phyloP scores from a whole-genome alignment of 1,140 invertebrate genomes.

The Hylyphantes graminicola region DNA sequence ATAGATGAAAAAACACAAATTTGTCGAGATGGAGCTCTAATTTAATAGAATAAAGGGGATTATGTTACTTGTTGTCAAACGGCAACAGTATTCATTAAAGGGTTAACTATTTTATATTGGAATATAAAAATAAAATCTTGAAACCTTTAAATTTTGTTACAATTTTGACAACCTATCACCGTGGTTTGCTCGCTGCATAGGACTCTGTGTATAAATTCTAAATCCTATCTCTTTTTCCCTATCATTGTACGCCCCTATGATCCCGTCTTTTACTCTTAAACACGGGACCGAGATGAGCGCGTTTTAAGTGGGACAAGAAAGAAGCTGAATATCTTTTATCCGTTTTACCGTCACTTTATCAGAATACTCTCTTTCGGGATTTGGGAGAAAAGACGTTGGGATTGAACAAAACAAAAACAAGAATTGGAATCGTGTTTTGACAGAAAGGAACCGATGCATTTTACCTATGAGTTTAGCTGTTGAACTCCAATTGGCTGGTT shows the following conservation, averaged over 20 bases:
- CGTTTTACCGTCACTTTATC: conserved; percentile 31
- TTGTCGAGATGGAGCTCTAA: no score
- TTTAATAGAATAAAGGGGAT: no score
- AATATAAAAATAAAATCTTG: no score
- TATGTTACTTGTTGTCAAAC: no score
- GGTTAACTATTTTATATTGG: no score
- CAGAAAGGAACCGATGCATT: no score
- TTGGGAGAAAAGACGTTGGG: conserved; percentile 6
- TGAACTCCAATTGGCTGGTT: no score
- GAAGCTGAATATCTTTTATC: conserved; percentile 36
- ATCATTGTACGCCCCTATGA: background rate
- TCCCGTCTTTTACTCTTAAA: background rate
- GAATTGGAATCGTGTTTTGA: no score
- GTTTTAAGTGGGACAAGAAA: conserved; percentile 27
- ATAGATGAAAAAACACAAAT: no score
- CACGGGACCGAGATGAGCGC: conserved; percentile 13
- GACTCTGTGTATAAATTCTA: conserved; percentile 6
- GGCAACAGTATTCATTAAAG: no score
- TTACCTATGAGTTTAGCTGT: no score
- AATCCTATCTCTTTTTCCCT: conserved; percentile 4
- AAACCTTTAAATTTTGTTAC: no score
- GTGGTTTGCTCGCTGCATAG: background rate
- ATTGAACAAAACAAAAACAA: background rate
- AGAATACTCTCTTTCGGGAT: conserved; percentile 8
- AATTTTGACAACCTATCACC: background rate